Conservation (phyloP, 2,888 invertebrate genomes). For the Spodoptera exigua region DNA sequence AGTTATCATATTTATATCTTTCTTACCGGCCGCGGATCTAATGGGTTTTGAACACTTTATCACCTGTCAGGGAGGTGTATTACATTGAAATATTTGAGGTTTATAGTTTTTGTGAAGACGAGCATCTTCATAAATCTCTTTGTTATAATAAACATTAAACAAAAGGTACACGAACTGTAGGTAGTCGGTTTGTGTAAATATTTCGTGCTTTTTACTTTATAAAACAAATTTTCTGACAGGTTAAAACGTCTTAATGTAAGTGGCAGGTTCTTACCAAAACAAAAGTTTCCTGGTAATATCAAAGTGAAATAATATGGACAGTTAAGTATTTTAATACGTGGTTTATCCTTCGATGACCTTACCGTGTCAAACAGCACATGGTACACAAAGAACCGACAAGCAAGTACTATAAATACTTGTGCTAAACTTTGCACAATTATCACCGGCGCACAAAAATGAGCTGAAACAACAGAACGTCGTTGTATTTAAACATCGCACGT, state of each 20-base stretch:
- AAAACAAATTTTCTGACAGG: not conserved
- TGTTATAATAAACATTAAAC: slow-evolving; percentile 8
- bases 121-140: not conserved
- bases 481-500: slow-evolving; percentile 59
- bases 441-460: slow-evolving; percentile 20
- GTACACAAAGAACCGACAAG: slow-evolving; percentile 7
- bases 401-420: slow-evolving; percentile 16
- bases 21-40: slow-evolving; percentile 31
- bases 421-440: slow-evolving; percentile 21
- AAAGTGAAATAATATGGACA: no score
- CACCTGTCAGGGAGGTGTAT: slow-evolving; percentile 33
- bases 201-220: not conserved
- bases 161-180: not conserved
- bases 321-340: no score
- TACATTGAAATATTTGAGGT: slow-evolving; percentile 26
- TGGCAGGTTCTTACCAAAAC: no score
- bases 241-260: no score
- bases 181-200: no score
- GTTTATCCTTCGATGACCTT: no score
- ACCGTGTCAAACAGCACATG: not conserved
- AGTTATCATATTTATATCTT: slow-evolving; percentile 43
- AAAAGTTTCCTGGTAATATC: not conserved
- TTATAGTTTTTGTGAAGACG: not conserved
- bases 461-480: slow-evolving; percentile 52
- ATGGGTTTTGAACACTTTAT: slow-evolving; percentile 30